Conservation (phyloP, 2,888 invertebrate species). For the Amphipoea lucens region DNA sequence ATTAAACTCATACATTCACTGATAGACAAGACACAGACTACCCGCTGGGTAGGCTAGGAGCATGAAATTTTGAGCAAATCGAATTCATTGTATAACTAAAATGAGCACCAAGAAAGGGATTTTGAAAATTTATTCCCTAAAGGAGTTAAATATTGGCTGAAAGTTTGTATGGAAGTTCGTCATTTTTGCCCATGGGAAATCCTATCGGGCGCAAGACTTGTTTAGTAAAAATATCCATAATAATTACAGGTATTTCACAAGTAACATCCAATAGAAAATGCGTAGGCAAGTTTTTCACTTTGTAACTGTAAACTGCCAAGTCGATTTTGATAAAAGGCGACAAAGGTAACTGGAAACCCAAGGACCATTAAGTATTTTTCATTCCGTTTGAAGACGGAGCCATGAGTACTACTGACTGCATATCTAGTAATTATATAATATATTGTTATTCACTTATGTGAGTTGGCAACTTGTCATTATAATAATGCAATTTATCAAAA, state of each 20-base stretch:
- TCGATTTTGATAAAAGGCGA: constrained; percentile 24
- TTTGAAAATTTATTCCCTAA: neutral
- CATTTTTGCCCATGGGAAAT: neutral
- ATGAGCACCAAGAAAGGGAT: neutral
- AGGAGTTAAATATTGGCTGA: neutral
- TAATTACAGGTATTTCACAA: neutral
- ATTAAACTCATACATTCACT: neutral
- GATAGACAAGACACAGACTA: neutral
- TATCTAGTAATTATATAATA: constrained; percentile 1
- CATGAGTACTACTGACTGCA: neutral
- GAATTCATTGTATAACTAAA: neutral
- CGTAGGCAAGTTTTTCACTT: constrained; percentile 8
- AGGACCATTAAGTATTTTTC: constrained; percentile 24
- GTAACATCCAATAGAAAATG: constrained; percentile 20
- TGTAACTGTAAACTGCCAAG: constrained; percentile 17
- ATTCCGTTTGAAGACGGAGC: constrained; percentile 13
- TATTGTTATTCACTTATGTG: neutral
- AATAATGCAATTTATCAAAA: neutral
- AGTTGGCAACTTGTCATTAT: neutral
- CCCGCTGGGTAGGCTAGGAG: neutral
- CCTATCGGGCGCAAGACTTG: neutral
- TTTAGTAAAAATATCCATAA: neutral
- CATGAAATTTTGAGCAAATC: neutral
- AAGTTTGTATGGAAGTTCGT: neutral
- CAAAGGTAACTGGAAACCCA: constrained; percentile 15